Evolutionary conservation across 1,140 invertebrate genomes (phyloP), one percentile per base, ranked within the genome.

Genomic region (Dinoponera quadriceps): DNA sequence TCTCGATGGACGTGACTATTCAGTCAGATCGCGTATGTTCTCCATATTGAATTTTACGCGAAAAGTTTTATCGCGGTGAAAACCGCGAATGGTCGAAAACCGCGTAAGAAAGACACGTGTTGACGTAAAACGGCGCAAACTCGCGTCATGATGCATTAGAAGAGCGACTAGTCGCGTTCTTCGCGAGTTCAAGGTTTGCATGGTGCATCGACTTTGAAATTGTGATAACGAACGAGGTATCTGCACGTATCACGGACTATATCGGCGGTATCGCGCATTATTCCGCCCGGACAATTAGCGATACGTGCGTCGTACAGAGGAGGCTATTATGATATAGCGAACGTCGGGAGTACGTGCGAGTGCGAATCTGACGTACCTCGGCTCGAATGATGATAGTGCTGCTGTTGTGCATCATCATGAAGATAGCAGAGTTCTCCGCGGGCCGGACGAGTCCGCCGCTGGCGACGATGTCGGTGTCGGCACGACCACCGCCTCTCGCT

Each of bases 401-500:
- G 89, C 83, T 94, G 85, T 88, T 94, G 88, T 94, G 93, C 88
- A 92, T 94, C 89, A 94, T 94, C 84, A 94, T 94, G 94, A 94
- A 94, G 90, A 94, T 94, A 90, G 94, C 94, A 63, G 93, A 94
- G 90, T 93, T 93, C 82, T 94, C 93, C 49, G 91, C 92, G 88
- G 92, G 91, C 68, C 92, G 90, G 44, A 82, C 59, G 13, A 92
- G 85, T 59, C 89, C 90, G 75, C 83, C 90, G 44, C 88, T 91
- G 49, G 71, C 80, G 68, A 57, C 82, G 38, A 69, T 85, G 71
- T 81, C 84, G 66, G 68, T 83, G 71, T 81, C 84, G 66, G 68
- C 85, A 71, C 83, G 82, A 82, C 80, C 88, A 65, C 73, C 85
- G 48, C 81, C 85, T 74, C 59, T 85, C 29, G 88, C 74, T 69